Conservation (phyloP, 2,113 vertebrate species). For the Willisornis vidua region DNA sequence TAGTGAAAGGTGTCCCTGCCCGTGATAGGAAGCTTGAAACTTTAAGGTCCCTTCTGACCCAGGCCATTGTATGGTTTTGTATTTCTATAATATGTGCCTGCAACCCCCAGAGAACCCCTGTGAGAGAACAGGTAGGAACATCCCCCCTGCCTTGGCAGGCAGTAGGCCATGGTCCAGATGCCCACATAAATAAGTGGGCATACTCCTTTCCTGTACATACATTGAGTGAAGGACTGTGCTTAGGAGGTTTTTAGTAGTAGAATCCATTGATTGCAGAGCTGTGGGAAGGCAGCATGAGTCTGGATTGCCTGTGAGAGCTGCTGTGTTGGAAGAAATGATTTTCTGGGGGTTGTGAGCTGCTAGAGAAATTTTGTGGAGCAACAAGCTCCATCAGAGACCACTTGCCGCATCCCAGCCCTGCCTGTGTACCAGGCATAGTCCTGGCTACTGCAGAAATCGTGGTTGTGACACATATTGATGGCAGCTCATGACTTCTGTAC, state of each 20-base stretch:
- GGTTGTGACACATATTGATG: background rate
- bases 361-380: background rate
- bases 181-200: rapidly evolving
- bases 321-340: background rate
- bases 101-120: background rate
- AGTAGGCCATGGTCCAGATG: no score
- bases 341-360: background rate
- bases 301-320: background rate
- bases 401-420: background rate
- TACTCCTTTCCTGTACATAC: background rate
- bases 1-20: background rate
- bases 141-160: background rate
- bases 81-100: background rate
- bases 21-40: background rate
- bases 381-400: background rate
- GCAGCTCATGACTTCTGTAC: background rate
- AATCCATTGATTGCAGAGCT: background rate
- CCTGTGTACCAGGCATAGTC: background rate
- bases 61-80: background rate
- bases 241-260: background rate
- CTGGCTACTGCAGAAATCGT: no score
- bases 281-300: background rate
- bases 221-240: background rate
- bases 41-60: background rate
- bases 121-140: rapidly evolving